A percentile compares a stretch with the other conserved stretches of the same genome.
These are phyloP conservation scores for Eilema sororculum DNA, from an alignment of 2,888 invertebrate genomes.

Conservation along the genomic window DNA sequence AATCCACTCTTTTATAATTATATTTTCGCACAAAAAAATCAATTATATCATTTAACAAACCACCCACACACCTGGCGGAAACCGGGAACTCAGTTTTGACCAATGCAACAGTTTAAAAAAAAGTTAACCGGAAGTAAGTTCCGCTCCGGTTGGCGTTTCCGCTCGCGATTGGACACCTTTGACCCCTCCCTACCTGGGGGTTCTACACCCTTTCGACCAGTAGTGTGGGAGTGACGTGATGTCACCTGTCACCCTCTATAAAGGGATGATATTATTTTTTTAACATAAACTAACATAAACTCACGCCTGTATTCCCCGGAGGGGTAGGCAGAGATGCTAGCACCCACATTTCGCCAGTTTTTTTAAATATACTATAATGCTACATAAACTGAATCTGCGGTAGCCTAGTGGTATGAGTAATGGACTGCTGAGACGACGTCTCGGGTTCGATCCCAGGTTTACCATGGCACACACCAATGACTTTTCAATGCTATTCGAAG, in stretches of 20 bases:
- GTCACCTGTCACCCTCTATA: conserved; percentile 24
- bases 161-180: conserved; percentile 81
- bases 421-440: too few species aligned
- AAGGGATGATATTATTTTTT: neutral
- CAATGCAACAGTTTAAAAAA: conserved; percentile 74
- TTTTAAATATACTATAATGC: too few species aligned
- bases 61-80: conserved; percentile 76
- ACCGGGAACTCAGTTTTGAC: conserved; percentile 55
- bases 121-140: conserved; percentile 69
- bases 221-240: conserved; percentile 30
- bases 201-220: conserved; percentile 32
- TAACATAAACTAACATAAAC: too few species aligned
- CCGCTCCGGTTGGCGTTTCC: conserved; percentile 73
- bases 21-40: conserved; percentile 19
- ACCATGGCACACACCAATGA: too few species aligned
- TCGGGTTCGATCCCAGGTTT: too few species aligned
- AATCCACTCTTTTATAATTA: neutral
- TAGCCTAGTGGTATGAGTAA: too few species aligned
- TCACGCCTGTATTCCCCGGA: too few species aligned
- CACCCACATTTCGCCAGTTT: too few species aligned
- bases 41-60: conserved; percentile 28
- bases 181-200: conserved; percentile 75
- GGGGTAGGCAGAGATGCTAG: too few species aligned
- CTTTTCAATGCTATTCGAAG: too few species aligned
- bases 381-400: too few species aligned